Evolutionary conservation across 2,888 invertebrate species (phyloP).

Genomic region (Macaria liturata): DNA sequence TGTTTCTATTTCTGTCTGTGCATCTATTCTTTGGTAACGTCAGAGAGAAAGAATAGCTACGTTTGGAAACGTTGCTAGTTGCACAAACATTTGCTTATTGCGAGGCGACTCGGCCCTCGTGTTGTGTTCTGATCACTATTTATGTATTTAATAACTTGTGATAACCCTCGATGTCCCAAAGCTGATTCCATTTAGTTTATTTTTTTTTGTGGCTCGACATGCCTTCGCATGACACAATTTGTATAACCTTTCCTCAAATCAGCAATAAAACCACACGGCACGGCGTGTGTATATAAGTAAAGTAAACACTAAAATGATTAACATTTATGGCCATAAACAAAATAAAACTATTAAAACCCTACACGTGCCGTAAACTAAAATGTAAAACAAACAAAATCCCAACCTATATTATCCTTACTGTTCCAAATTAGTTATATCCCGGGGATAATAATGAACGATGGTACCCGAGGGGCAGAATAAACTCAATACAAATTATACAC

Average conservation of each 20-base stretch:
- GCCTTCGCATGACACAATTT: no score
- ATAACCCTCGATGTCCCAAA: neutral
- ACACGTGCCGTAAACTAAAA: no score
- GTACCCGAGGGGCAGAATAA: slow-evolving; percentile 7
- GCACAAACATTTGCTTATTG: slow-evolving; percentile 31
- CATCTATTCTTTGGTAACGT: slow-evolving; percentile 36
- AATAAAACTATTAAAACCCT: no score
- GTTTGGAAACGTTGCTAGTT: slow-evolving; percentile 38
- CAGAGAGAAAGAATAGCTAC: slow-evolving; percentile 42
- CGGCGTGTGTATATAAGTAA: no score
- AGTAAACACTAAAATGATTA: no score
- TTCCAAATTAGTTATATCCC: slow-evolving; percentile 2
- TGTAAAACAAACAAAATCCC: neutral
- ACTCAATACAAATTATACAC: slow-evolving; percentile 11
- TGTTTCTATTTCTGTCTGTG: slow-evolving; percentile 7
- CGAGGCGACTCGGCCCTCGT: slow-evolving; percentile 12
- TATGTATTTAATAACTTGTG: slow-evolving; percentile 16
- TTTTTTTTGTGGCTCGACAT: no score
- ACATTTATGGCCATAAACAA: no score
- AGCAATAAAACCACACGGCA: no score
- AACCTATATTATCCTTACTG: neutral
- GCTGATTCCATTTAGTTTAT: no score
- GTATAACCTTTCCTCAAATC: no score
- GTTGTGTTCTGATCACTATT: slow-evolving; percentile 18
- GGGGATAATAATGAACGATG: slow-evolving; percentile 10